A percentile compares a stretch with the other conserved stretches of the same genome.
phyloP scores from a whole-genome alignment of 2,797 vertebrate species.

The Synanceia verrucosa region DNA sequence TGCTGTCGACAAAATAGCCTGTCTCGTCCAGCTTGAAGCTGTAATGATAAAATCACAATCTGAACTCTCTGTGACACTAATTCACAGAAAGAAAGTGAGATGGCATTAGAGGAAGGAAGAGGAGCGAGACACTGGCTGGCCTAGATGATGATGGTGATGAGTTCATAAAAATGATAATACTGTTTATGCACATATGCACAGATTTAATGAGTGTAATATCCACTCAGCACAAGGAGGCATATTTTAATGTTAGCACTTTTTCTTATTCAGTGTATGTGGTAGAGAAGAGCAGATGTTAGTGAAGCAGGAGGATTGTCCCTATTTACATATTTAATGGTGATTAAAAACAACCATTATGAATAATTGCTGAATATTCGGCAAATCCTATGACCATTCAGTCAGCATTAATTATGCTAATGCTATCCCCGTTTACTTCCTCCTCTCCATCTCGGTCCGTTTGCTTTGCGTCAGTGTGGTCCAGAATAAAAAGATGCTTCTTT shows the following conservation, averaged over 20 bases:
- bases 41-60: conserved; percentile 14
- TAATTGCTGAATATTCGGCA: background rate
- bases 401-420: background rate
- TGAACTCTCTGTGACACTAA: conserved; percentile 1
- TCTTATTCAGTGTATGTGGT: background rate
- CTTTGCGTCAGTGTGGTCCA: no score
- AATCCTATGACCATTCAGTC: background rate
- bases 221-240: conserved; percentile 2
- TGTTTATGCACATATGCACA: background rate
- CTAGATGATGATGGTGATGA: background rate
- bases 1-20: background rate
- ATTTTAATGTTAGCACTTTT: conserved; percentile 24
- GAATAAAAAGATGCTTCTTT: background rate
- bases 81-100: background rate
- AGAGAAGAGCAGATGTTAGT: background rate
- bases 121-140: background rate
- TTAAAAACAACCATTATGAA: background rate
- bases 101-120: background rate
- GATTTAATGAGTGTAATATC: conserved; percentile 17
- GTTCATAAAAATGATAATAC: conserved; percentile 30
- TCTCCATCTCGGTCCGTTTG: background rate
- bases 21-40: conserved; percentile 1
- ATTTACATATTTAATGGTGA: background rate
- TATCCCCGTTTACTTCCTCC: background rate
- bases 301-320: background rate